A percentile compares a stretch with the other conserved stretches of the same genome.
phyloP scores from a whole-genome alignment of 1,140 invertebrate genomes.

The Solen grandis region DNA sequence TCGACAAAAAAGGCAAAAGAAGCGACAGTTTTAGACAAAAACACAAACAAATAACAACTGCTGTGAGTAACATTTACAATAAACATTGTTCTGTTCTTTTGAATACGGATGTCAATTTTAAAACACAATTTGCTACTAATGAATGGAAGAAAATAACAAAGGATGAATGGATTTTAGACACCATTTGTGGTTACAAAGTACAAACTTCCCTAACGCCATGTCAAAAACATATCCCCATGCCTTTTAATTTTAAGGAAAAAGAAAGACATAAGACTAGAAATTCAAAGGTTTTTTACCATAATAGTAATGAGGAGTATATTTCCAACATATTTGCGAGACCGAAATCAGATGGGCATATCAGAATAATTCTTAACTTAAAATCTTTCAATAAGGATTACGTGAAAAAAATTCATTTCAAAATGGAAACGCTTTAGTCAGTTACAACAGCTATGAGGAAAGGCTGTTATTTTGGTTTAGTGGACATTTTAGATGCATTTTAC shows the following conservation, averaged over 20 bases:
- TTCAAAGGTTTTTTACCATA: neutral
- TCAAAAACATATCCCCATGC: constrained; percentile 10
- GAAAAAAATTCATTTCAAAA: too few relatives aligned
- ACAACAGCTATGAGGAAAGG: constrained; percentile 9
- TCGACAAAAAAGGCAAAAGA: too few relatives aligned
- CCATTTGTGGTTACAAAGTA: constrained; percentile 21
- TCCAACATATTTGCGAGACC: constrained; percentile 44
- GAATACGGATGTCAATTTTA: constrained; percentile 12
- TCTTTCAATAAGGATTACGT: too few relatives aligned
- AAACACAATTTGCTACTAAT: constrained; percentile 15
- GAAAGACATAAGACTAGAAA: constrained; percentile 4
- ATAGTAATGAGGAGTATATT: constrained; percentile 19
- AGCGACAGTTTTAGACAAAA: too few relatives aligned
- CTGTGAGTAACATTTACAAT: too few relatives aligned
- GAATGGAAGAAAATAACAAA: constrained; percentile 2
- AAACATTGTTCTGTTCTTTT: neutral
- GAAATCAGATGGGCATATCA: too few relatives aligned
- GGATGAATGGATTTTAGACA: constrained; percentile 18
- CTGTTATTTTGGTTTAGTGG: constrained; percentile 36
- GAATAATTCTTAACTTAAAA: constrained; percentile 29
- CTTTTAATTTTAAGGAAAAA: constrained; percentile 18
- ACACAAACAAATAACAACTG: too few relatives aligned
- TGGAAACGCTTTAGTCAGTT: constrained; percentile 2
- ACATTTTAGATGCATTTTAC: constrained; percentile 24
- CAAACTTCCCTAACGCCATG: neutral